These are phyloP conservation scores for Poeciliopsis retropinna DNA, from an alignment of 2,113 vertebrate genomes.

Conservation along the genomic window DNA sequence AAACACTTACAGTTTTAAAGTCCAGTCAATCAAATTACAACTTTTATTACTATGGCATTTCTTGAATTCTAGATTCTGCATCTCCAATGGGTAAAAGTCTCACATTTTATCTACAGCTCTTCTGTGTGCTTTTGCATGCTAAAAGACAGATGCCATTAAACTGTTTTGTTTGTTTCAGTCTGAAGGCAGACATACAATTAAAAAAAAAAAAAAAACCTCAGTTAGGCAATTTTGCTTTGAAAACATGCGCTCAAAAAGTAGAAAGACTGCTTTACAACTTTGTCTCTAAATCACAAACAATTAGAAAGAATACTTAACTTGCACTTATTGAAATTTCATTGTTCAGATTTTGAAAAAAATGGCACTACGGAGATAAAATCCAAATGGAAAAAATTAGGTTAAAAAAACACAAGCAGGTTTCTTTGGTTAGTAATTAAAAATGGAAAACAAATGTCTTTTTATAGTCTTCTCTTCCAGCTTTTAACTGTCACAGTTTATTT, in stretches of 20 bases:
- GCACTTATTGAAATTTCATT: neutral
- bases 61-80: neutral
- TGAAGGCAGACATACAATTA: neutral
- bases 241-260: neutral
- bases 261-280: neutral
- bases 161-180: neutral
- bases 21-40: neutral
- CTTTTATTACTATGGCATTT: neutral
- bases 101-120: neutral
- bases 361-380: neutral
- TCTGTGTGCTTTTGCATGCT: neutral
- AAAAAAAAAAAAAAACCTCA: neutral
- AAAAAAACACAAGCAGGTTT: neutral
- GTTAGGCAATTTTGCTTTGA: neutral
- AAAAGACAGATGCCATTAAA: neutral
- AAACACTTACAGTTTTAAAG: neutral
- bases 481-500: conserved; percentile 23
- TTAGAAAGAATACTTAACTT: neutral
- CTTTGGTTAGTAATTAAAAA: neutral
- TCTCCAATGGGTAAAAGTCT: neutral
- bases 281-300: neutral
- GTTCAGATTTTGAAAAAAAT: neutral
- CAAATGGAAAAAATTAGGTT: neutral
- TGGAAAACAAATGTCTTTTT: neutral
- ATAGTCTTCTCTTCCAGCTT: neutral